These are phyloP conservation scores for Aphaenogaster rudis DNA, from an alignment of 1,140 invertebrate genomes.

Conservation along the genomic window DNA sequence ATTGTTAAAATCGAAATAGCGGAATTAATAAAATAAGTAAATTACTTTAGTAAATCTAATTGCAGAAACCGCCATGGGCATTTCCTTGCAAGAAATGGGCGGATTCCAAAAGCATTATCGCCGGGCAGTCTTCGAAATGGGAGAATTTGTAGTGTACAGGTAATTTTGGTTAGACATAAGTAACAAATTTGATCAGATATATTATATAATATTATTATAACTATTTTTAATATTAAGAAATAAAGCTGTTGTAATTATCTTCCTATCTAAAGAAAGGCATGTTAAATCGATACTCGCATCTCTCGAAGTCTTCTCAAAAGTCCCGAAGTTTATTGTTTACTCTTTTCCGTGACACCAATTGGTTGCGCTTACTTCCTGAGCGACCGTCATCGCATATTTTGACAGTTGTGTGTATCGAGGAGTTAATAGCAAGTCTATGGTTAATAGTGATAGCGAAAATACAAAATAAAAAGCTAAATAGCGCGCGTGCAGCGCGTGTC, in stretches of 20 bases:
- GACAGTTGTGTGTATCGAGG: no score
- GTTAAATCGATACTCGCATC: no score
- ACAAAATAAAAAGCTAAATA: no score
- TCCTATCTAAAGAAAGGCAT: no score
- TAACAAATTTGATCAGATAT: neutral
- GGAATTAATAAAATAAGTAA: neutral
- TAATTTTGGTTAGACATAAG: slow-evolving; percentile 44
- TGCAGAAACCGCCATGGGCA: slow-evolving; percentile 94
- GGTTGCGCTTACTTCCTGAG: no score
- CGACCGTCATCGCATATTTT: no score
- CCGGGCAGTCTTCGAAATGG: slow-evolving; percentile 86
- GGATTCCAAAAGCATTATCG: slow-evolving; percentile 89
- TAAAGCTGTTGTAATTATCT: neutral
- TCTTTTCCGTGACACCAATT: no score
- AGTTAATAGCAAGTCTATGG: no score
- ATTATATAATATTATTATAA: neutral
- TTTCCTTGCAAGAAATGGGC: slow-evolving; percentile 88
- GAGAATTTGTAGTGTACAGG: slow-evolving; percentile 66
- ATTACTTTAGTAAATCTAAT: slow-evolving; percentile 25
- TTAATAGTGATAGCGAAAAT: no score
- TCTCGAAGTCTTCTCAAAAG: no score
- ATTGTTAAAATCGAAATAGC: neutral
- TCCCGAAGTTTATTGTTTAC: no score
- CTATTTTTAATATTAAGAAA: neutral
- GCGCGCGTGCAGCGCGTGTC: no score